phyloP scores from a whole-genome alignment of 2,113 vertebrate species.

The Catharus minimus region DNA sequence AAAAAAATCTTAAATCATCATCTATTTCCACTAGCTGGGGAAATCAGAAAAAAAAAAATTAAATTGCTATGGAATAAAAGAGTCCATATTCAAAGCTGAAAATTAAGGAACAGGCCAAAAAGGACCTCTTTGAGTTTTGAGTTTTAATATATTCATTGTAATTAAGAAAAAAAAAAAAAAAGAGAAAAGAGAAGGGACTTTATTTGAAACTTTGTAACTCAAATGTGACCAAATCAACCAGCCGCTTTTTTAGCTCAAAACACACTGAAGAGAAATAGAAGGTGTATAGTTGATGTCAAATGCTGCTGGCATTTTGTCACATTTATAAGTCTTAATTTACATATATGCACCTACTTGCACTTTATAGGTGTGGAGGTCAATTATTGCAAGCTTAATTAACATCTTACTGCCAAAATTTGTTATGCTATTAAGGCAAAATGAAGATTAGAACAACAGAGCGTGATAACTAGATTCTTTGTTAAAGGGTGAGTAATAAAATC shows the following conservation, averaged over 20 bases:
- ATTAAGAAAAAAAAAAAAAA: background rate
- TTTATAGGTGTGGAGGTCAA: conserved; percentile 25
- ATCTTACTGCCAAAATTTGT: conserved; percentile 13
- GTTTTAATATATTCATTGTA: background rate
- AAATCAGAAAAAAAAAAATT: background rate
- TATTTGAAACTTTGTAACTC: background rate
- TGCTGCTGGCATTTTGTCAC: background rate
- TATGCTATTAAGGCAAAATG: conserved; percentile 6
- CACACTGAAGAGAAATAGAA: background rate
- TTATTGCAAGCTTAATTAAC: conserved; percentile 45
- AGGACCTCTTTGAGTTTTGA: background rate
- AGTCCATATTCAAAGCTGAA: background rate
- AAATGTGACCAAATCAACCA: background rate
- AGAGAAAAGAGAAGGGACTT: background rate
- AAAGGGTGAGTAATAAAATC: conserved; percentile 6
- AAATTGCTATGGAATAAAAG: background rate
- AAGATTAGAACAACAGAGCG: background rate
- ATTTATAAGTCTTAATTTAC: conserved; percentile 26
- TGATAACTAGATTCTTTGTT: background rate
- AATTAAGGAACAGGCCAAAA: background rate
- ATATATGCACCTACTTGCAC: background rate
- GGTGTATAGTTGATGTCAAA: background rate
- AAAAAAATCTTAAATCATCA: background rate
- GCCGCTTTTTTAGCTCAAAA: conserved; percentile 8
- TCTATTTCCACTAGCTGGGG: background rate